phyloP scores from a whole-genome alignment of 92 coral and sea anemone species.

The Heteractis magnifica region DNA sequence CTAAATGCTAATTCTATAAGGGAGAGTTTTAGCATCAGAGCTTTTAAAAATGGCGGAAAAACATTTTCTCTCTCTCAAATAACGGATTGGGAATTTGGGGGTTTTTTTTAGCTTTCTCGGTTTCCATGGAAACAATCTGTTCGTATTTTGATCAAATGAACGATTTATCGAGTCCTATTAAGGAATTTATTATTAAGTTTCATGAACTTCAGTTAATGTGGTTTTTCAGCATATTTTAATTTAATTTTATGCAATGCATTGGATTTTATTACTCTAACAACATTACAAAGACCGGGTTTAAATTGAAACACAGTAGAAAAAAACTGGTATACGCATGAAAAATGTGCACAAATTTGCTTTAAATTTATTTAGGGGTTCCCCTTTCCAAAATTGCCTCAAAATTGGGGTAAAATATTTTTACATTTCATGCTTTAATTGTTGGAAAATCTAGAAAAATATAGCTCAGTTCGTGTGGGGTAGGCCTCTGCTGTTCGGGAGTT shows the following conservation, averaged over 20 bases:
- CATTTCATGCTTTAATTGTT: neutral
- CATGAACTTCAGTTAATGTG: constrained; percentile 61
- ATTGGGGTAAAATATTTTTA: neutral
- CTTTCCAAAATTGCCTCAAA: neutral
- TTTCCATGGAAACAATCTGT: neutral
- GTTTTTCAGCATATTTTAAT: constrained; percentile 19
- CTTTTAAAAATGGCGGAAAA: too few relatives aligned
- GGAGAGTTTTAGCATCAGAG: too few relatives aligned
- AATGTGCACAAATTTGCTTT: neutral
- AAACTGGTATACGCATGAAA: neutral
- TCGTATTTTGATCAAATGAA: neutral
- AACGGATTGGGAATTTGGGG: too few relatives aligned
- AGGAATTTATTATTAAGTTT: neutral
- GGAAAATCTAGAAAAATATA: neutral
- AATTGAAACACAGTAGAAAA: neutral
- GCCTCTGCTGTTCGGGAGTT: constrained; percentile 47
- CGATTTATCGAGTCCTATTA: neutral
- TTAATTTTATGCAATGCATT: neutral
- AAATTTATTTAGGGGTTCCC: neutral
- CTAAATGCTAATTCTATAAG: too few relatives aligned
- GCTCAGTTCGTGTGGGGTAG: neutral
- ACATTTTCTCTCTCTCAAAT: too few relatives aligned
- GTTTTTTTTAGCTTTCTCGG: too few relatives aligned
- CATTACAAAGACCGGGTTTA: neutral
- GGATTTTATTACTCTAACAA: neutral